Percentiles rank a stretch among this genome's conserved stretches.
These are phyloP conservation scores for Morelia viridis DNA, from an alignment of 2,797 vertebrate species.

Conservation along the genomic window DNA sequence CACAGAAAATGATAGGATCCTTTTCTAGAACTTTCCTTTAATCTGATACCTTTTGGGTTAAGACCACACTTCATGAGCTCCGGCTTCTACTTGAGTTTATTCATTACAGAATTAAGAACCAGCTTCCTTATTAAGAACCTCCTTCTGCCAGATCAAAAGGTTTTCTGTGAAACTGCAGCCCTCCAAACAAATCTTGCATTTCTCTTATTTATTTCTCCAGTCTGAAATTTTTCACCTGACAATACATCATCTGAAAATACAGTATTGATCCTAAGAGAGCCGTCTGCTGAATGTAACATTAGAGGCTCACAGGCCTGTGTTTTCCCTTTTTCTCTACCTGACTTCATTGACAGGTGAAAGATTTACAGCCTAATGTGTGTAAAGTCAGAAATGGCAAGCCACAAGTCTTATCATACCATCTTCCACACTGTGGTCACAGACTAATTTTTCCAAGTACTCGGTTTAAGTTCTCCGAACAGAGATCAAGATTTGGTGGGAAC, in stretches of 20 bases:
- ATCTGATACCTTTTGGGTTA: not conserved
- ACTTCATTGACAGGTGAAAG: constrained; percentile 48
- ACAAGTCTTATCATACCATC: constrained; percentile 41
- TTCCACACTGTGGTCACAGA: constrained; percentile 26
- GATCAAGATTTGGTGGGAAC: constrained; percentile 56
- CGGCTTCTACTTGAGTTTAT: not conserved
- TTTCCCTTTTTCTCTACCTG: constrained; percentile 35
- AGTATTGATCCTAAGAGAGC: constrained; percentile 54
- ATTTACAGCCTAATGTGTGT: constrained; percentile 51
- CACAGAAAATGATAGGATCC: not conserved
- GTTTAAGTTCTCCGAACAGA: constrained; percentile 50
- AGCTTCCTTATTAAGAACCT: not conserved
- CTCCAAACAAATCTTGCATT: constrained; percentile 36
- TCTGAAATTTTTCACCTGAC: constrained; percentile 31
- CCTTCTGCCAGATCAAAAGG: not conserved
- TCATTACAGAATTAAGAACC: not conserved
- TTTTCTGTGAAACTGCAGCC: not conserved
- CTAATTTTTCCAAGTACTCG: constrained; percentile 60
- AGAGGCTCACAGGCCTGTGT: constrained; percentile 10
- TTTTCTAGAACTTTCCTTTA: not conserved
- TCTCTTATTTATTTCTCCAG: constrained; percentile 36
- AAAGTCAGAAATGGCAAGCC: constrained; percentile 24
- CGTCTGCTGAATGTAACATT: constrained; percentile 31
- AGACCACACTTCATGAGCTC: not conserved
- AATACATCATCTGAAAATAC: constrained; percentile 47